Percentiles rank a stretch among this genome's conserved stretches.
These are phyloP conservation scores for Melanostoma scalare DNA, from an alignment of 2,888 invertebrate species.

Conservation along the genomic window DNA sequence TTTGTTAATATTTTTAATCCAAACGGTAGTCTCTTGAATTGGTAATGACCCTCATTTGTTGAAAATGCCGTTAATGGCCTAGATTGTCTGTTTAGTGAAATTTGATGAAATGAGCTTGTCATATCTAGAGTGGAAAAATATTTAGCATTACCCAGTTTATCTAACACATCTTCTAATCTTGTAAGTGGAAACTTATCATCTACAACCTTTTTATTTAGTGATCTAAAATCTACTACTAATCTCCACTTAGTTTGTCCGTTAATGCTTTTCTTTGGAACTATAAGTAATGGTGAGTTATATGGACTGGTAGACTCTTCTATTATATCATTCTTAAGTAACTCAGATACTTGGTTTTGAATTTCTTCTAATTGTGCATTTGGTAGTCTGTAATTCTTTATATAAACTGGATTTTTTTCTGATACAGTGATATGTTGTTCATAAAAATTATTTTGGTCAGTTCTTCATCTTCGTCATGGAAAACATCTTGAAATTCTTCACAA, in stretches of 20 bases:
- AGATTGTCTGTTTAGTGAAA: constrained; percentile 31
- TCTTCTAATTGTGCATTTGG: no score
- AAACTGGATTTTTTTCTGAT: no score
- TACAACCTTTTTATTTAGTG: constrained; percentile 54
- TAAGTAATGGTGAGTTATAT: constrained; percentile 61
- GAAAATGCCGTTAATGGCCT: constrained; percentile 62
- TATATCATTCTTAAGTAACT: constrained; percentile 18
- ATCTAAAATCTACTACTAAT: constrained; percentile 43
- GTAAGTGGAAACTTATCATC: constrained; percentile 59
- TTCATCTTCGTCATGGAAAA: no score
- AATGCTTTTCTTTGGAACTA: constrained; percentile 53
- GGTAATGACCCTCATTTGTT: constrained; percentile 52
- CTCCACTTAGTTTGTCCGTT: constrained; percentile 48
- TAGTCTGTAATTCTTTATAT: no score
- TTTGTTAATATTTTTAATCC: background rate
- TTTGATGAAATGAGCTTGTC: constrained; percentile 61
- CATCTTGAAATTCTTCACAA: no score
- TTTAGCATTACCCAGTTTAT: constrained; percentile 54
- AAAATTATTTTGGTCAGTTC: no score
- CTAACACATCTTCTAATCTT: constrained; percentile 48
- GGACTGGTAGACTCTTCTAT: constrained; percentile 57
- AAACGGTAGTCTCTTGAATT: constrained; percentile 66
- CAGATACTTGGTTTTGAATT: no score
- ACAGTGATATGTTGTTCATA: no score
- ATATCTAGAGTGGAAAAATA: constrained; percentile 61